Conservation (phyloP, 2,797 vertebrate genomes). For the Trematomus bernacchii region DNA sequence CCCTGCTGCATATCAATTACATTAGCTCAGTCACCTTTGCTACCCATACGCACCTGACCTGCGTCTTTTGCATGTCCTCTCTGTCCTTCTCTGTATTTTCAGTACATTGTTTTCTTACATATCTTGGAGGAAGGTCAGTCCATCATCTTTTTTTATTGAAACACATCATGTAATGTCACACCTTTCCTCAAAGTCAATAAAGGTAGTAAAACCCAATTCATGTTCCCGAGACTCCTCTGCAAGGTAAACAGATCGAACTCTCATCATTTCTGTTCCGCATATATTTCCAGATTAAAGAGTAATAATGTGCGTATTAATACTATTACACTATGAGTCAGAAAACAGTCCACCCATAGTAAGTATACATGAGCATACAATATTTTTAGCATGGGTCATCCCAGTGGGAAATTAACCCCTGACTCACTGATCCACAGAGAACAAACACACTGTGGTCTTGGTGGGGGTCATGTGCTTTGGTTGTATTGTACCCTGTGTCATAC, state of each 20-base stretch:
- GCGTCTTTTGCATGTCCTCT: conserved; percentile 35
- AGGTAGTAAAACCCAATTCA: neutral
- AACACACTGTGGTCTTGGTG: conserved; percentile 14
- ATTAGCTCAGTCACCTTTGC: conserved; percentile 79
- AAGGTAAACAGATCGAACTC: too few relatives aligned
- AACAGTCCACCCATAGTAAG: neutral
- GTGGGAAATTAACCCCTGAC: conserved; percentile 44
- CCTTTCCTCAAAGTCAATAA: neutral
- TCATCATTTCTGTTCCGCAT: neutral
- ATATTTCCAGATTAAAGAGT: conserved; percentile 1
- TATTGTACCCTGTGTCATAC: neutral
- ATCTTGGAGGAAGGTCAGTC: neutral
- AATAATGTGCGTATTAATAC: neutral
- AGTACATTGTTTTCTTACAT: conserved; percentile 22
- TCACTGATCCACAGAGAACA: conserved; percentile 35
- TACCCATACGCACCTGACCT: conserved; percentile 63
- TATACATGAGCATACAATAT: conserved; percentile 29
- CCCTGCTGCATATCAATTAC: conserved; percentile 75
- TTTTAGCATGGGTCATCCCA: conserved; percentile 50
- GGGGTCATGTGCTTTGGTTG: conserved; percentile 14
- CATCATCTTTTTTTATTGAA: neutral
- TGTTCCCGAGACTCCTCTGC: neutral
- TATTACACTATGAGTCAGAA: neutral
- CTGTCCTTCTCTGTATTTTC: conserved; percentile 50
- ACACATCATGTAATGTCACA: neutral